Conservation (phyloP, 2,113 vertebrate species). For the Lepidothrix coronata region DNA sequence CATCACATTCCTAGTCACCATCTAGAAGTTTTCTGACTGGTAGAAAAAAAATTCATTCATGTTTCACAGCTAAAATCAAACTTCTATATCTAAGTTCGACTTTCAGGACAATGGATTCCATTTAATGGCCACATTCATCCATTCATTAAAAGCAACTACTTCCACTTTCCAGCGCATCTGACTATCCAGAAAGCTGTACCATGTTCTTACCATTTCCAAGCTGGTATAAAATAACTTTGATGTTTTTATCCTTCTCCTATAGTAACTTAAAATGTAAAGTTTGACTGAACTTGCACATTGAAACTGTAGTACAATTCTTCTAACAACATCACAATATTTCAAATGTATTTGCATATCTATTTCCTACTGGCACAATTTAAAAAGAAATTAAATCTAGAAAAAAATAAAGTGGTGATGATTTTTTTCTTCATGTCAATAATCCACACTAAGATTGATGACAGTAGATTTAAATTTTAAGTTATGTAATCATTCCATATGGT, state of each 20-base stretch:
- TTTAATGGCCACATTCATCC: neutral
- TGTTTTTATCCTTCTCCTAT: neutral
- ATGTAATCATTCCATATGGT: constrained; percentile 48
- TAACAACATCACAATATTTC: neutral
- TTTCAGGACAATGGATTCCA: neutral
- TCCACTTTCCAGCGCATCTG: neutral
- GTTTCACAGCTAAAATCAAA: neutral
- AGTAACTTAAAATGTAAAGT: neutral
- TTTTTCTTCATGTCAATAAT: neutral
- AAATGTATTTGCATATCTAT: neutral
- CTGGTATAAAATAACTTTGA: neutral
- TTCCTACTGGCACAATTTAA: neutral
- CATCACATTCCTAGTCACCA: neutral
- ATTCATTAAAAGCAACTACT: neutral
- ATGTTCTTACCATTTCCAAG: neutral
- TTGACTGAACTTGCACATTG: neutral
- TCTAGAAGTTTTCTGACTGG: neutral
- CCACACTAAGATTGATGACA: neutral
- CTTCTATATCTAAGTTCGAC: neutral
- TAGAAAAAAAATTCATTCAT: neutral
- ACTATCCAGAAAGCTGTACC: neutral
- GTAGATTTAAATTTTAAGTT: neutral
- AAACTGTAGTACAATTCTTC: neutral
- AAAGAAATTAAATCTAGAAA: neutral
- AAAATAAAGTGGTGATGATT: neutral